Conservation (phyloP, 2,888 invertebrate genomes). For the Pachliopta kotzebuea region DNA sequence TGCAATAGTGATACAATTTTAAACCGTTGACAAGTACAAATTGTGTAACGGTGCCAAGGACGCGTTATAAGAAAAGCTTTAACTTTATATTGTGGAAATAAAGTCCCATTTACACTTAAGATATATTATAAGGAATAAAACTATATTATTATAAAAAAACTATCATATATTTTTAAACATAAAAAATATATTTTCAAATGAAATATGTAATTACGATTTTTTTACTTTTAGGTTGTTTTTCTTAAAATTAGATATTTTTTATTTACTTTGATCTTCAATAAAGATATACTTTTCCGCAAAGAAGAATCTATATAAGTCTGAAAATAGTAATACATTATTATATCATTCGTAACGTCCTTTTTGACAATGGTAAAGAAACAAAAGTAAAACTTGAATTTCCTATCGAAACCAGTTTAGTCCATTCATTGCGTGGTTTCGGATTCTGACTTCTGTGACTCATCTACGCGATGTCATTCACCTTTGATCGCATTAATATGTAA, state of each 20-base stretch:
- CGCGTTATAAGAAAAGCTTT: conserved; percentile 10
- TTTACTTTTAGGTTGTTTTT: no score
- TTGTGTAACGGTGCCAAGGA: conserved; percentile 26
- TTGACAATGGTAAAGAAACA: no score
- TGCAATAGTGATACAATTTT: conserved; percentile 11
- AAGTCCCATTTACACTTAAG: not conserved
- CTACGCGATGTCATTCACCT: conserved; percentile 49
- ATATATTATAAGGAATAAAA: not conserved
- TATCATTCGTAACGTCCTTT: no score
- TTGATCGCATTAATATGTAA: conserved; percentile 36
- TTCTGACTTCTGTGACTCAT: conserved; percentile 48
- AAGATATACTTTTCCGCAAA: no score
- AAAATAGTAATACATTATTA: no score
- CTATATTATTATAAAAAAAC: no score
- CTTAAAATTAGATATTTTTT: no score
- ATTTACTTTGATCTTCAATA: no score
- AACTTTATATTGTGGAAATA: not conserved
- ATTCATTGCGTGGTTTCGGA: conserved; percentile 37
- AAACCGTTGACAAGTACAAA: conserved; percentile 22
- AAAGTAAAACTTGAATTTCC: not conserved
- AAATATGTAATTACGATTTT: no score
- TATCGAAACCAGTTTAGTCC: not conserved
- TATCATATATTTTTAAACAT: no score
- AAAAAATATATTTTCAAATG: no score
- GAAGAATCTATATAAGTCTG: no score